Percentiles rank a stretch among this genome's conserved stretches.
These are phyloP conservation scores for Metallyticus violacea DNA, from an alignment of 2,888 invertebrate species.

Conservation along the genomic window DNA sequence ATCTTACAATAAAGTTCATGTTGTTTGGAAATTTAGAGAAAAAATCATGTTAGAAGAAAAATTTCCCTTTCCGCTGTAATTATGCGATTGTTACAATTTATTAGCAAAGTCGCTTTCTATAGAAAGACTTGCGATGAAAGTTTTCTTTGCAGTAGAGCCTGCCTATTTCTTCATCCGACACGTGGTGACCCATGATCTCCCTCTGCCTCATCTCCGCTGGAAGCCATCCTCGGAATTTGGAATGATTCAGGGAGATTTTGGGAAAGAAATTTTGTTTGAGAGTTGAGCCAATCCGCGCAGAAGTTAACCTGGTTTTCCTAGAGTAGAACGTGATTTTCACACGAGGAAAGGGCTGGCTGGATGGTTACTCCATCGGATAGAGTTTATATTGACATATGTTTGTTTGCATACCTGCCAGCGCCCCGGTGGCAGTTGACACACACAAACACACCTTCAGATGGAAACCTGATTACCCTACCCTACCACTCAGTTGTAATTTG, in stretches of 20 bases:
- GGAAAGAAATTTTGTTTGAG: background rate
- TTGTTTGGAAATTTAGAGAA: no score
- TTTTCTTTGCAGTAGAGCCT: background rate
- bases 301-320: background rate
- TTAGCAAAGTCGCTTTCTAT: no score
- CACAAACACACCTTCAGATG: background rate
- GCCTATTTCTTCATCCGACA: background rate
- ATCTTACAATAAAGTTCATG: no score
- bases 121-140: background rate
- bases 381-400: background rate
- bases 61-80: no score
- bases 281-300: background rate
- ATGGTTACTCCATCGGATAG: background rate
- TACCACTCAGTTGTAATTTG: background rate
- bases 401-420: background rate
- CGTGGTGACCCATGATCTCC: background rate
- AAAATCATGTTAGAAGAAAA: no score
- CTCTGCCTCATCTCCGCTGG: background rate
- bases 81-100: no score
- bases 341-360: no score
- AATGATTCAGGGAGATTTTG: background rate
- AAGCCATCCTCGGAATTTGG: background rate
- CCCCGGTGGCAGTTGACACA: background rate
- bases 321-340: background rate
- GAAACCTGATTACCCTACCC: background rate